These are phyloP conservation scores for Cirrhinus mrigala DNA, from an alignment of 2,797 vertebrate genomes.

Conservation along the genomic window DNA sequence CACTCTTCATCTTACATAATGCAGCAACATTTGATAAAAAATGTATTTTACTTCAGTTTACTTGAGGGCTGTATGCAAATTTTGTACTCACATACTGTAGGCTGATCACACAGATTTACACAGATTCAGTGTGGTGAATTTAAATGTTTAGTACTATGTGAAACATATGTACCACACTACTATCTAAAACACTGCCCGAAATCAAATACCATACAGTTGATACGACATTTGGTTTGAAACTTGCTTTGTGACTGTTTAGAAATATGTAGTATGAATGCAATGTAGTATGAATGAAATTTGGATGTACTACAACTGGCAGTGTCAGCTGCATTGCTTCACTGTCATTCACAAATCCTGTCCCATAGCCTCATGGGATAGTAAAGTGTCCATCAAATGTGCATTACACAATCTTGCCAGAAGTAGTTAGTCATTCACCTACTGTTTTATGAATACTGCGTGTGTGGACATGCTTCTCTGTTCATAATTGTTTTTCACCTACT, in stretches of 20 bases:
- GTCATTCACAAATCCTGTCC: not conserved
- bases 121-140: not conserved
- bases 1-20: constrained; percentile 7
- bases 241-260: not conserved
- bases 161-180: not conserved
- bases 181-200: not conserved
- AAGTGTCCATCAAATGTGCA: too few species aligned
- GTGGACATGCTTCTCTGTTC: too few species aligned
- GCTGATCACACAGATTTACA: not conserved
- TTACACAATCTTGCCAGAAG: too few species aligned
- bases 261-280: not conserved
- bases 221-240: not conserved
- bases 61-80: not conserved
- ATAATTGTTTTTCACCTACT: too few species aligned
- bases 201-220: not conserved
- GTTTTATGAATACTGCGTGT: too few species aligned
- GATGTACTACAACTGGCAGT: not conserved
- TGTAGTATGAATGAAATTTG: not conserved
- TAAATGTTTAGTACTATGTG: not conserved
- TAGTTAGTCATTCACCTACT: too few species aligned
- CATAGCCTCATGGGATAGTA: too few species aligned
- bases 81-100: not conserved
- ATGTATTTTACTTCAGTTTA: not conserved
- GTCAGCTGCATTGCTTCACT: not conserved
- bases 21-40: constrained; percentile 14